These are phyloP conservation scores for Platycheirus rosarum DNA, from an alignment of 2,888 invertebrate genomes.

Conservation along the genomic window DNA sequence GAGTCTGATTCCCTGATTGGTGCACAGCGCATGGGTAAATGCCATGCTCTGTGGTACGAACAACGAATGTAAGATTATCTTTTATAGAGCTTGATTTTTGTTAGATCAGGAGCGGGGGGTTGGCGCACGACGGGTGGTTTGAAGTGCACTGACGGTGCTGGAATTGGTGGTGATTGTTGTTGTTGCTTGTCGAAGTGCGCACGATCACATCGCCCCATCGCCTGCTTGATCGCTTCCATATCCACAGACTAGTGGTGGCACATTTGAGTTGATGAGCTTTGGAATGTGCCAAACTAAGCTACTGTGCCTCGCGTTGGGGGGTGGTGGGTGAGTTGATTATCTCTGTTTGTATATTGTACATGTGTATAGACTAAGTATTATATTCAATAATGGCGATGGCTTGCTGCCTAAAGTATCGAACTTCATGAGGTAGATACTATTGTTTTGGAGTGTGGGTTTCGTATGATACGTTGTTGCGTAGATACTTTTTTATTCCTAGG, in stretches of 20 bases:
- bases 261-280: constrained; percentile 63
- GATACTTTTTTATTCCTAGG: background rate
- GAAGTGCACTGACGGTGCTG: constrained; percentile 20
- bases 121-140: constrained; percentile 42
- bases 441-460: constrained; percentile 30
- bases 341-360: constrained; percentile 8
- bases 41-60: constrained; percentile 21
- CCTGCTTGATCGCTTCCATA: constrained; percentile 30
- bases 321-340: constrained; percentile 35
- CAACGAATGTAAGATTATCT: constrained; percentile 49
- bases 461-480: constrained; percentile 11
- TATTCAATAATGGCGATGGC: constrained; percentile 12
- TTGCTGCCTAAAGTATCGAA: constrained; percentile 23
- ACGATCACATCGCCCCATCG: constrained; percentile 36
- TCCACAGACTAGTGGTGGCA: constrained; percentile 40
- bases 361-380: background rate
- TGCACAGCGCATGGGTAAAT: constrained; percentile 48
- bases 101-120: constrained; percentile 1
- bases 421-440: constrained; percentile 17
- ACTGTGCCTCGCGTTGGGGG: constrained; percentile 48
- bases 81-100: constrained; percentile 39
- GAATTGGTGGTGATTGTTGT: constrained; percentile 18
- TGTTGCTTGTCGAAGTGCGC: constrained; percentile 23
- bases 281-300: constrained; percentile 68
- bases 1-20: constrained; percentile 22